These are phyloP conservation scores for Stomorhina lunata DNA, from an alignment of 2,888 invertebrate species.

Conservation along the genomic window DNA sequence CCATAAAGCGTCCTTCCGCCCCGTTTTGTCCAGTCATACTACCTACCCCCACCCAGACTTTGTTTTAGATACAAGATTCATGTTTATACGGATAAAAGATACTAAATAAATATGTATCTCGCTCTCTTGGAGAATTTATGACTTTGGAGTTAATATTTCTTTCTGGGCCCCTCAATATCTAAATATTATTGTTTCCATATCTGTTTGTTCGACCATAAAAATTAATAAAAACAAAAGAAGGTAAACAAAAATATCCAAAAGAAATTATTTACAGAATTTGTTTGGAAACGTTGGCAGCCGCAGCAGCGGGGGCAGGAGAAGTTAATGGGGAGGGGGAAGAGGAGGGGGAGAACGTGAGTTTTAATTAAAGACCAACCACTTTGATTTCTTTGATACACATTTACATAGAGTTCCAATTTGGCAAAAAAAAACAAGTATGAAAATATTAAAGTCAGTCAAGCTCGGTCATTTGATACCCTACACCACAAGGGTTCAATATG, in stretches of 20 bases:
- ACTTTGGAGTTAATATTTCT: background rate
- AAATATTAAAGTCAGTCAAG: too few relatives aligned
- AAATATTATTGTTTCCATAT: background rate
- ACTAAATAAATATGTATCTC: background rate
- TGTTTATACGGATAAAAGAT: too few relatives aligned
- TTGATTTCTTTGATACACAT: background rate
- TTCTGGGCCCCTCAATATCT: background rate
- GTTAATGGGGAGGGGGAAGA: background rate
- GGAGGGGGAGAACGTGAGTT: background rate
- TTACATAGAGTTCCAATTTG: too few relatives aligned
- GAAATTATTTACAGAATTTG: background rate
- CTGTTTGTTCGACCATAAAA: constrained; percentile 1
- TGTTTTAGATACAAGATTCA: too few relatives aligned
- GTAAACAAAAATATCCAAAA: background rate
- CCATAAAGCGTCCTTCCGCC: too few relatives aligned
- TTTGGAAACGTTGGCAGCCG: background rate
- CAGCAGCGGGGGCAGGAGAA: background rate
- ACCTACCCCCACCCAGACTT: too few relatives aligned
- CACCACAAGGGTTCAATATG: too few relatives aligned
- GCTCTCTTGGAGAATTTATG: background rate
- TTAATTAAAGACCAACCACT: constrained; percentile 3
- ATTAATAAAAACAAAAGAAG: background rate
- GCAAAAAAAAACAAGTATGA: too few relatives aligned
- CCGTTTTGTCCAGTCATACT: too few relatives aligned
- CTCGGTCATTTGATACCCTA: too few relatives aligned